A percentile compares a stretch with the other conserved stretches of the same genome.
These are phyloP conservation scores for Bujurquina vittata DNA, from an alignment of 2,113 vertebrate genomes.

Conservation along the genomic window DNA sequence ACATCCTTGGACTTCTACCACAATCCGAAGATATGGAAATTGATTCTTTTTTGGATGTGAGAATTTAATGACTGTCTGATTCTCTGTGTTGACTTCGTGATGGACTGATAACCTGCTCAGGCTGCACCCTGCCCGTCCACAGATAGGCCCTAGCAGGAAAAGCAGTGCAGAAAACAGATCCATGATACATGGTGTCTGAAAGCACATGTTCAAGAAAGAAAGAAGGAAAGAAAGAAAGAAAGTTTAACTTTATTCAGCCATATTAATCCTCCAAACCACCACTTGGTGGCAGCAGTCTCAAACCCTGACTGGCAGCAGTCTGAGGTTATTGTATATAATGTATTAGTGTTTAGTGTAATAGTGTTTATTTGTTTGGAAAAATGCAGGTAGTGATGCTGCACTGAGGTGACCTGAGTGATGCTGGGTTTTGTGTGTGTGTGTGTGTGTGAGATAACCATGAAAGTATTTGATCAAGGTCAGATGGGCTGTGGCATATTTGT, in stretches of 20 bases:
- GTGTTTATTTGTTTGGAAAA: background rate
- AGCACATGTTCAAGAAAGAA: background rate
- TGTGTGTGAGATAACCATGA: slow-evolving; percentile 4
- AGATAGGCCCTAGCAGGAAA: background rate
- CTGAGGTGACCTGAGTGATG: background rate
- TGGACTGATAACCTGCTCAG: background rate
- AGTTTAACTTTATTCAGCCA: too few relatives aligned
- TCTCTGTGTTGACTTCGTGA: background rate
- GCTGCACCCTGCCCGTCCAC: background rate
- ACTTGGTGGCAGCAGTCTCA: slow-evolving; percentile 68
- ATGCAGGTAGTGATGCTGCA: background rate
- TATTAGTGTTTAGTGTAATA: background rate
- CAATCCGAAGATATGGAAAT: background rate
- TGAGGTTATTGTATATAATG: background rate
- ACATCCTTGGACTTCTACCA: background rate
- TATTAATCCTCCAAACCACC: slow-evolving; percentile 3
- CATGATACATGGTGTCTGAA: background rate
- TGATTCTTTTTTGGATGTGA: background rate
- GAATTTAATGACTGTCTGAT: background rate
- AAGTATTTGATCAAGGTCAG: slow-evolving; percentile 47
- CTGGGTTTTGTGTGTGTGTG: background rate
- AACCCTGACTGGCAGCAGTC: slow-evolving; percentile 23
- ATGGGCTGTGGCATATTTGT: slow-evolving; percentile 20
- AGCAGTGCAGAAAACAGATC: background rate
- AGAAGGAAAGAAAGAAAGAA: too few relatives aligned